Evolutionary conservation across 2,113 vertebrate species (phyloP).

Genomic region (Nematolebias whitei): DNA sequence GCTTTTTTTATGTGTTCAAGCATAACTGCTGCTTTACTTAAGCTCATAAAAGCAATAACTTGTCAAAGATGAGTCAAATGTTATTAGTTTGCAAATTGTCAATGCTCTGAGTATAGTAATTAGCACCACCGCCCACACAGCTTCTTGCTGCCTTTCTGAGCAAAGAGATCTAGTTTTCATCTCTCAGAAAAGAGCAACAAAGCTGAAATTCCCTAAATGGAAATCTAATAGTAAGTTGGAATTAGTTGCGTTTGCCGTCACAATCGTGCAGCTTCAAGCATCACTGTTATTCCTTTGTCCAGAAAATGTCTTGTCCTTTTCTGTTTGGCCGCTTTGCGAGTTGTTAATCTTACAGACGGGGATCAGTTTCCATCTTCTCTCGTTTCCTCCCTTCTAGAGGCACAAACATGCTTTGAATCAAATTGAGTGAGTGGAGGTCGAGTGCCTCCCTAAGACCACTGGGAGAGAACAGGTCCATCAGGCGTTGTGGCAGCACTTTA

Average conservation of each 20-base stretch:
- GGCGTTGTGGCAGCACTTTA: constrained; percentile 63
- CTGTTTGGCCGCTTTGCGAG: not conserved
- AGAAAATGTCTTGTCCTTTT: constrained; percentile 4
- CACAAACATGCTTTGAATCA: constrained; percentile 54
- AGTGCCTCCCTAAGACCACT: constrained; percentile 54
- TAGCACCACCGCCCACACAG: not conserved
- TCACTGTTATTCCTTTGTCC: not conserved
- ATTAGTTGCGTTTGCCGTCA: not conserved
- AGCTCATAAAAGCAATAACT: constrained; percentile 35
- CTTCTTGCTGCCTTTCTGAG: not conserved
- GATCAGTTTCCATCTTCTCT: constrained; percentile 33
- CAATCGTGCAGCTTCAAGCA: not conserved
- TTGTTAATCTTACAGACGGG: constrained; percentile 38
- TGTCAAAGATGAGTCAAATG: constrained; percentile 40
- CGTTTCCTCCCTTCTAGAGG: constrained; percentile 24
- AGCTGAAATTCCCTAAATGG: not conserved
- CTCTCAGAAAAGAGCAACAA: not conserved
- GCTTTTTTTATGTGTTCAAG: not conserved
- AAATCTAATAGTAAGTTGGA: not conserved
- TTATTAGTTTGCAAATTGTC: constrained; percentile 18
- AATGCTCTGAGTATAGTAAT: not conserved
- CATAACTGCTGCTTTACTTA: constrained; percentile 33
- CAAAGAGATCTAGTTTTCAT: not conserved
- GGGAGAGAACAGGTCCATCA: constrained; percentile 59
- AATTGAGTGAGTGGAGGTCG: constrained; percentile 45